Base-by-base conservation (phyloP, 1,140 invertebrate genomes). In the Musca domestica region DNA sequence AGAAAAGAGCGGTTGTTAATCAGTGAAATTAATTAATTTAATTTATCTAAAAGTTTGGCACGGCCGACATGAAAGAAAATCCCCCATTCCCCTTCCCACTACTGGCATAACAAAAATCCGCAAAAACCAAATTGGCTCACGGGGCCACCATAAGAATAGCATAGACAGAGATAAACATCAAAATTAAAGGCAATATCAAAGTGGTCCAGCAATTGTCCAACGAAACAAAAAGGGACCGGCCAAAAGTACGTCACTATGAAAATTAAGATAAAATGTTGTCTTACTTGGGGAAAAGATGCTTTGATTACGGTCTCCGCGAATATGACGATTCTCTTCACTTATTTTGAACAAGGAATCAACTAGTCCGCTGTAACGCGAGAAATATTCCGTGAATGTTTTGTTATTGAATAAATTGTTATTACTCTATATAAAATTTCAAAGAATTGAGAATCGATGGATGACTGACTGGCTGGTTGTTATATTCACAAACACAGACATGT, bases 1-100 rank as follows among this genome's bases (percentile, higher is more conserved):
- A n/a, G 22, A 56, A 56, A 17, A 61, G 27, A 34, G 27, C 56
- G 27, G 27, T 61, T 61, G 56, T 61, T 61, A 61, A 61, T 61
- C 56, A 61, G 27, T 19, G 9, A 34, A 61, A 61, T 61, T 61
- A 61, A 61, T 61, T 61, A 61, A 61, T 61, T 61, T 61, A 61
- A 61, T 61, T 61, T 61, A 41, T 41, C 10, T 41, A 61, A 61
- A 61, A 61, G 56, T 56, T 61, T 34, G 14, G 2, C 6, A 41
- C 10, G 34, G 34, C 12, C 34, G 6, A 41, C 34, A 41, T 30
- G 27, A 30, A 30, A 30, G 27, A 41, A 41, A 9, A 41, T 41
- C 5, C 34, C n/a, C 34, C 4, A 41, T n/a, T n/a, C n/a, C 34
- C 10, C 34, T 12, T 41, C 34, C 34, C 10, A 41, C 34, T n/a